Conservation (phyloP, 1,140 invertebrate species). For the Panulirus ornatus region DNA sequence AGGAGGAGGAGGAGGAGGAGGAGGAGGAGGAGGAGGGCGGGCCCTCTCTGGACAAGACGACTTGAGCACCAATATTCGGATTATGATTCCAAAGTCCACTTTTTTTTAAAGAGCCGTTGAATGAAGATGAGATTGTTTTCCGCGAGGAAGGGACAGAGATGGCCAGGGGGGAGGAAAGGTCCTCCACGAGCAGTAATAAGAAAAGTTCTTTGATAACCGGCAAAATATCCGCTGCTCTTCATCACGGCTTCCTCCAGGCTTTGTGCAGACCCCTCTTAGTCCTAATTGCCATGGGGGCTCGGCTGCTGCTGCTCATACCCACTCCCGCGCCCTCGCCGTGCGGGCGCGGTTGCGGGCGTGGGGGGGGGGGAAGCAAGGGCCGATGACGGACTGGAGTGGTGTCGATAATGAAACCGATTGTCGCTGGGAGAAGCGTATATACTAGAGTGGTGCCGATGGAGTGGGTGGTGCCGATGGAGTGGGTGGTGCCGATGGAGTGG, state of each 20-base stretch:
- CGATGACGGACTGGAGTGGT: not conserved
- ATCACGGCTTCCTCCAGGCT: not conserved
- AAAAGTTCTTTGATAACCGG: slow-evolving; percentile 52
- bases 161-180: slow-evolving; percentile 25
- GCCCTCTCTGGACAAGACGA: not conserved
- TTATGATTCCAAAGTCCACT: slow-evolving; percentile 62
- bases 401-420: too few relatives aligned
- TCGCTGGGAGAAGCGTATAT: too few relatives aligned
- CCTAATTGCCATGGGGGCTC: not conserved
- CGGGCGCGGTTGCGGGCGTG: not conserved
- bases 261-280: not conserved
- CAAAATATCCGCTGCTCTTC: slow-evolving; percentile 25
- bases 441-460: too few relatives aligned
- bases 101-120: slow-evolving; percentile 46
- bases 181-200: slow-evolving; percentile 19
- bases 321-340: too few relatives aligned
- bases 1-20: not conserved
- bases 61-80: slow-evolving; percentile 56
- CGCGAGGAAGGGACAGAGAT: slow-evolving; percentile 31
- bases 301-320: too few relatives aligned
- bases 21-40: not conserved
- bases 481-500: too few relatives aligned
- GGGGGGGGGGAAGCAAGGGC: too few relatives aligned
- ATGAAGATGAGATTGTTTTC: slow-evolving; percentile 63
- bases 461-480: too few relatives aligned